Conservation (phyloP, 2,113 vertebrate species). For the Natator depressus region DNA sequence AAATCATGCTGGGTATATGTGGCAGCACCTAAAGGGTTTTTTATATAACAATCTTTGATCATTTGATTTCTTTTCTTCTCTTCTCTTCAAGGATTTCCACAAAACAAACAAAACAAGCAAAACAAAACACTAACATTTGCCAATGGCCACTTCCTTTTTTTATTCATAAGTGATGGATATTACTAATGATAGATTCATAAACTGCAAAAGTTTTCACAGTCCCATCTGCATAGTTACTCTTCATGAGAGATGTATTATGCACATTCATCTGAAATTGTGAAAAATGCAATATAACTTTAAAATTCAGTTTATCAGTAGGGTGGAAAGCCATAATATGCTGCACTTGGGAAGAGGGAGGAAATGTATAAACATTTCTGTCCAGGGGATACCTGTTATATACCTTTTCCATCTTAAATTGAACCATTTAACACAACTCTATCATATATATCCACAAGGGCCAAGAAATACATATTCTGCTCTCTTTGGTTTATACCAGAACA, state of each 20-base stretch:
- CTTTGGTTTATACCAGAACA: conserved; percentile 37
- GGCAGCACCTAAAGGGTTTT: conserved; percentile 1
- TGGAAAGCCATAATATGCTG: not conserved
- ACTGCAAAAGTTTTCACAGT: conserved; percentile 38
- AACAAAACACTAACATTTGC: not conserved
- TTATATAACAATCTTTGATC: not conserved
- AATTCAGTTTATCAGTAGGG: conserved; percentile 20
- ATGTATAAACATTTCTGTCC: conserved; percentile 10
- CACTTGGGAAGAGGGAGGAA: not conserved
- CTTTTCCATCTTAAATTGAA: conserved; percentile 36
- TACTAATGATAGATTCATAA: conserved; percentile 52
- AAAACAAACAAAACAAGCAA: conserved; percentile 23
- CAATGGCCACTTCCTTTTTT: conserved; percentile 57
- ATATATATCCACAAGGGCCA: not conserved
- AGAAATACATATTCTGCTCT: conserved; percentile 17
- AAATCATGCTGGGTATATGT: not conserved
- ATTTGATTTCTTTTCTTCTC: not conserved
- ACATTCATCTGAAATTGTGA: not conserved
- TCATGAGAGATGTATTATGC: conserved; percentile 48
- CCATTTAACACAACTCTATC: not conserved
- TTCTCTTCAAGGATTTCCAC: conserved; percentile 40
- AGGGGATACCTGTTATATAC: not conserved
- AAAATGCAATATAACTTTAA: conserved; percentile 21
- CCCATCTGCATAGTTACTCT: conserved; percentile 55
- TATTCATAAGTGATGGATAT: conserved; percentile 64